Evolutionary conservation across 2,113 vertebrate species (phyloP).

Genomic region (Plecturocebus donacophilus): DNA sequence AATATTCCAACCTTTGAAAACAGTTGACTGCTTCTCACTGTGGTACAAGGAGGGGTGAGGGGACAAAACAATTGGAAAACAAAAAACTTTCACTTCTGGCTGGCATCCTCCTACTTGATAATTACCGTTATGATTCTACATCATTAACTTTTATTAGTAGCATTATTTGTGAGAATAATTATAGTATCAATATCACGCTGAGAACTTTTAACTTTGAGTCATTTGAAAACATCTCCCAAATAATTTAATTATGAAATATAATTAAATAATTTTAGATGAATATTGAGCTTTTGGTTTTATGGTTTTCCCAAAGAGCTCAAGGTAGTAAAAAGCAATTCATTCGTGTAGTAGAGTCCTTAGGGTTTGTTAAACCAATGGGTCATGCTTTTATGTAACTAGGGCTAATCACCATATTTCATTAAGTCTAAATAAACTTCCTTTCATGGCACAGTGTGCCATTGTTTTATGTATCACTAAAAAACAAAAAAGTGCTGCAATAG

Average conservation of each 20-base stretch:
- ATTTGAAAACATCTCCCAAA: conserved; percentile 44
- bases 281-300: neutral
- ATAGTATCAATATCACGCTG: neutral
- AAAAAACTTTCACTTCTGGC: neutral
- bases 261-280: conserved; percentile 32
- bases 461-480: neutral
- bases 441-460: neutral
- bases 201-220: neutral
- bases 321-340: neutral
- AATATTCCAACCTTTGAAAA: neutral
- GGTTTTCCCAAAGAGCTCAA: neutral
- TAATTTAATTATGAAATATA: neutral
- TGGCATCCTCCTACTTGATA: neutral
- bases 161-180: neutral
- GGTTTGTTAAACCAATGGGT: neutral
- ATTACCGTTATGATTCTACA: neutral
- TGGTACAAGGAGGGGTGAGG: neutral
- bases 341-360: neutral
- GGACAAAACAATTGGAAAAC: neutral
- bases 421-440: neutral
- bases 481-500: neutral
- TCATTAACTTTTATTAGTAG: neutral
- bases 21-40: neutral
- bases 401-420: neutral
- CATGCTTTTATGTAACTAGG: neutral